Base-by-base conservation (phyloP, 2,797 vertebrate species). In the Benthosema pterotum region DNA sequence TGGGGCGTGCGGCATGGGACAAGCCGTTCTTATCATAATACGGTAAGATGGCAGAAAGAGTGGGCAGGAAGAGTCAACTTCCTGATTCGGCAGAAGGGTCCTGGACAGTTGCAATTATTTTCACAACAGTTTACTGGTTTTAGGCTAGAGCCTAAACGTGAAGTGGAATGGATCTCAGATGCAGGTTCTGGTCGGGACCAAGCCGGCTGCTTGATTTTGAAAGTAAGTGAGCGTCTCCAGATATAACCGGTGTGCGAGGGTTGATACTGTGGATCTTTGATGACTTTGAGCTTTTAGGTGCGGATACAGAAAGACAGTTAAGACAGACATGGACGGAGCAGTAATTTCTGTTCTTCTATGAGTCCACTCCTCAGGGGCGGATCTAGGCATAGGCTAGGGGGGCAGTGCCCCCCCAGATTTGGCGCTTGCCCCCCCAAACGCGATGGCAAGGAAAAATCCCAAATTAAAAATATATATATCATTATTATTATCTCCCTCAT, bases 91-190 rank as follows among this genome's bases (percentile, higher is more conserved):
- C 42, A 63, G 54, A 45, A 28, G 46, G 68, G 38, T 51, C 69
- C 63, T 7, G 63, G 69, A 83, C 77, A 74, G 75, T 65, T 52
- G 64, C 83, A 83, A 88, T 90, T 79, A 85, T 82, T 79, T 82
- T 75, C n/a, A n/a, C n/a, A n/a, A n/a, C n/a, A n/a, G 4, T 2
- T 22, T 22, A 22, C 19, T 90, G 86, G n/a, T n/a, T 90, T 91
- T 88, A 81, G 82, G 71, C 70, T 69, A 75, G 2, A 22, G 19
- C 19, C 19, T 64, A 72, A n/a, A n/a, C 68, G 4, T 28, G 7
- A 69, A 82, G 84, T 75, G 80, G 75, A 78, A 82, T 74, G 18
- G 60, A 85, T 79, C n/a, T 77, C 60, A 47, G 70, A 72, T 82
- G 87, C 84, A 83, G 83, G 84, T 77, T 80, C 86, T 87, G 25